Conservation (phyloP, 1,140 invertebrate genomes). For the Dendroctonus valens region DNA sequence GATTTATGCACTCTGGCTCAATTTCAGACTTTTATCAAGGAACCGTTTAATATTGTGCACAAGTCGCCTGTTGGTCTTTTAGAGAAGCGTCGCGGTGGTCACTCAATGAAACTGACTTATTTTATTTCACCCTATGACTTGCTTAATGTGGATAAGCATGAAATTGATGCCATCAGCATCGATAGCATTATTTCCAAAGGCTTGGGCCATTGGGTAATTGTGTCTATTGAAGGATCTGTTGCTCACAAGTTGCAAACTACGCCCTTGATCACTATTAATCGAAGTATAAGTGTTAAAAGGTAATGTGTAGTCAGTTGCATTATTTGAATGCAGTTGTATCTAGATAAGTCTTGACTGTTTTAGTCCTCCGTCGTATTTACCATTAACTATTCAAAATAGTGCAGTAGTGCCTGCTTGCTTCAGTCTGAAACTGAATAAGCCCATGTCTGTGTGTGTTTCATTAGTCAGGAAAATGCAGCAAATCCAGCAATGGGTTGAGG, state of each 20-base stretch:
- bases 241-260: slow-evolving; percentile 84
- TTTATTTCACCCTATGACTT: slow-evolving; percentile 95
- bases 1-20: slow-evolving; percentile 85
- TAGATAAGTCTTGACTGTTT: slow-evolving; percentile 14
- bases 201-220: slow-evolving; percentile 82
- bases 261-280: slow-evolving; percentile 74
- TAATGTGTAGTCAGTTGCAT: slow-evolving; percentile 45
- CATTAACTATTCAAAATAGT: slow-evolving; percentile 79
- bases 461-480: slow-evolving; percentile 71
- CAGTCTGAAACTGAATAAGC: slow-evolving; percentile 80
- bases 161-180: slow-evolving; percentile 70
- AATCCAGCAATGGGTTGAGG: slow-evolving; percentile 69
- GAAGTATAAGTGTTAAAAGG: slow-evolving; percentile 74
- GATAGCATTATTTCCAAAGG: slow-evolving; percentile 69
- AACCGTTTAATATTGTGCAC: slow-evolving; percentile 83
- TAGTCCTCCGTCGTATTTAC: slow-evolving; percentile 76
- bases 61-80: slow-evolving; percentile 86
- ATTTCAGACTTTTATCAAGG: slow-evolving; percentile 72
- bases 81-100: slow-evolving; percentile 73
- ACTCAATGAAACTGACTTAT: slow-evolving; percentile 91
- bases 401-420: slow-evolving; percentile 87
- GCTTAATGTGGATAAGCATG: slow-evolving; percentile 71
- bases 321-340: neutral
- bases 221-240: slow-evolving; percentile 86
- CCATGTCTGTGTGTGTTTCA: slow-evolving; percentile 79